A percentile compares a stretch with the other conserved stretches of the same genome.
These are phyloP conservation scores for Neotoxoptera formosana DNA, from an alignment of 1,140 invertebrate genomes.

Conservation along the genomic window DNA sequence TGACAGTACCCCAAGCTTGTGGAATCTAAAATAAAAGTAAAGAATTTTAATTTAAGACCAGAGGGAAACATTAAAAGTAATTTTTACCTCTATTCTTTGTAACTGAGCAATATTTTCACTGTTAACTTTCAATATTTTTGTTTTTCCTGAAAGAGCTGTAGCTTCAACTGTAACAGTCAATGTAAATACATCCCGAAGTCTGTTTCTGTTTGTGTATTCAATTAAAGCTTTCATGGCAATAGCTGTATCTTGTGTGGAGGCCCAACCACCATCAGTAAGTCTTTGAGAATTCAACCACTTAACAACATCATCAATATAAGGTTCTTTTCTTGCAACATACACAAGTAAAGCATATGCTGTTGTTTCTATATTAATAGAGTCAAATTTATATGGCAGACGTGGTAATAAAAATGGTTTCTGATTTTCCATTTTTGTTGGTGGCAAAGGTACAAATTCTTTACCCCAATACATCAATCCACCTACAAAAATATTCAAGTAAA, in stretches of 20 bases:
- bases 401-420: slow-evolving; percentile 90
- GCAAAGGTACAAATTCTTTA: slow-evolving; percentile 75
- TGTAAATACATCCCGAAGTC: slow-evolving; percentile 86
- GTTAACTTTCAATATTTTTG: slow-evolving; percentile 74
- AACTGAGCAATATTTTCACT: slow-evolving; percentile 78
- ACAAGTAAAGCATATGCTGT: slow-evolving; percentile 92
- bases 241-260: slow-evolving; percentile 91
- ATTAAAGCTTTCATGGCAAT: slow-evolving; percentile 88
- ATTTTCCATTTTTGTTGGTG: slow-evolving; percentile 85
- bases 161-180: slow-evolving; percentile 84
- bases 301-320: slow-evolving; percentile 81
- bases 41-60: neutral
- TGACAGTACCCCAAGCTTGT: slow-evolving; percentile 90
- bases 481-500: slow-evolving; percentile 62
- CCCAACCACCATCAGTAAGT: slow-evolving; percentile 92
- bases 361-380: slow-evolving; percentile 90
- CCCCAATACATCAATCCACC: slow-evolving; percentile 88
- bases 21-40: slow-evolving; percentile 72
- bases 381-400: slow-evolving; percentile 84
- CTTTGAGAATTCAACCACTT: slow-evolving; percentile 93
- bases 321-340: slow-evolving; percentile 83
- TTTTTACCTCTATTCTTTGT: slow-evolving; percentile 76
- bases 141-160: slow-evolving; percentile 76
- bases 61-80: neutral
- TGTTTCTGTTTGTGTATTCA: slow-evolving; percentile 85